phyloP scores from a whole-genome alignment of 2,888 invertebrate genomes.

The Drosophila anomalata region DNA sequence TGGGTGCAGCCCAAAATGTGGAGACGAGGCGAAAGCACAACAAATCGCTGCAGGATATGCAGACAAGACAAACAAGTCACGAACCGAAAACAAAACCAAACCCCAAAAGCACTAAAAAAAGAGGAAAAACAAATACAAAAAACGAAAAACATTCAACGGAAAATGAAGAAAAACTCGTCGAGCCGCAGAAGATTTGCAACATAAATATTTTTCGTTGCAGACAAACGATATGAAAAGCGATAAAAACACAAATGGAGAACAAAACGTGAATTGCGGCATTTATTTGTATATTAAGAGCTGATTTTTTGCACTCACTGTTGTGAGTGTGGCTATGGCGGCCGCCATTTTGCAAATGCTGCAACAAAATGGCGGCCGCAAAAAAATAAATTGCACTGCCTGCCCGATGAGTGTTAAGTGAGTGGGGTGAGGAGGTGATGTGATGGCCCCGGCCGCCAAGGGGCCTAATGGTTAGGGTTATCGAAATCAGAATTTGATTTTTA shows the following conservation, averaged over 20 bases:
- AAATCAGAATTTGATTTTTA: neutral
- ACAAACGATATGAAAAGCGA: conserved; percentile 33
- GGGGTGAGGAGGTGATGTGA: conserved; percentile 3
- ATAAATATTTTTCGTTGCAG: conserved; percentile 71
- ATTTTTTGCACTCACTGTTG: conserved; percentile 49
- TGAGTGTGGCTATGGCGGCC: conserved; percentile 18
- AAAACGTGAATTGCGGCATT: conserved; percentile 63
- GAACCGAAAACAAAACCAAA: conserved; percentile 47
- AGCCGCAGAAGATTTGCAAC: conserved; percentile 75
- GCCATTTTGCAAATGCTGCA: conserved; percentile 68
- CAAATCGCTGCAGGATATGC: conserved; percentile 78
- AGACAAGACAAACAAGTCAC: conserved; percentile 78
- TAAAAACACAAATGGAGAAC: conserved; percentile 42
- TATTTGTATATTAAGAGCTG: conserved; percentile 74
- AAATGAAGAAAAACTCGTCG: conserved; percentile 50
- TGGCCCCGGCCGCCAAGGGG: neutral
- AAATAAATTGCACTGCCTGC: conserved; percentile 62
- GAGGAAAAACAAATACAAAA: conserved; percentile 8
- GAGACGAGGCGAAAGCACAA: conserved; percentile 27
- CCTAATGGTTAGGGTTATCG: neutral
- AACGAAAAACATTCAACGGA: conserved; percentile 18
- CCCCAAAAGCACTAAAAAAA: conserved; percentile 16
- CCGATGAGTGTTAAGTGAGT: conserved; percentile 66
- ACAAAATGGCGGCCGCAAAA: conserved; percentile 73
- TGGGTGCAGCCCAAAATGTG: conserved; percentile 21